Evolutionary conservation across 2,888 invertebrate species (phyloP), one percentile per base, ranked within the genome.

Genomic region (Proisotoma minuta): DNA sequence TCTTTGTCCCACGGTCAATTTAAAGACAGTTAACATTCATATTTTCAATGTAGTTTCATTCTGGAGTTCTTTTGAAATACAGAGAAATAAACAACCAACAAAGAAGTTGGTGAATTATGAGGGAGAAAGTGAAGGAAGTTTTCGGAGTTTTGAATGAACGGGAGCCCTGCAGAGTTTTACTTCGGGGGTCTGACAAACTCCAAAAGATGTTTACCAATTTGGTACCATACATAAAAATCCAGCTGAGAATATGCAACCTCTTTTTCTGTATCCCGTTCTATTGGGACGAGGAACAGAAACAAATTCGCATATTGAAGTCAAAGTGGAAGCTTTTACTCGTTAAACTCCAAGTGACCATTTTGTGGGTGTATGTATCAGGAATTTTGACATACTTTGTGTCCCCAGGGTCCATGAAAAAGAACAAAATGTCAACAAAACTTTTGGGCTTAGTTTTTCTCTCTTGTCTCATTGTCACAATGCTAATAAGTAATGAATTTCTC

Each of bases 191-290:
- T 8, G 8, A 8, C 15, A 8, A 10, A 34, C 34, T 34, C 8
- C 34, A 57, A 18, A 54, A 49, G 24, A 65, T 65, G 65, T 57
- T 65, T 57, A 59, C 52, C 20, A 62, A 62, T 39, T 28, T 65
- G 0, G 26, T 48, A 0, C 62, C 59, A 12, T 62, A 60, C 22
- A 57, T 59, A 28, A 22, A 49, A 34, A 27, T 60, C 5, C 66
- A 66, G 57, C 34, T 66, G 22, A 15, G 28, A 22, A 60, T 66
- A 26, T 60, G 62, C 51, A 62, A 60, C 23, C 1, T 18, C 0
- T 58, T 62, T 18, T 15, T 22, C 10, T 22, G 59, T 8, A 57
- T 43, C 10, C 66, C 66, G 0, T 66, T 57, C 39, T 58, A 60
- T 20, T 66, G 66, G 66, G 60, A 62, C n/a, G 29, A 53, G 18